These are phyloP conservation scores for Oreochromis aureus DNA, from an alignment of 2,113 vertebrate species.

Conservation along the genomic window DNA sequence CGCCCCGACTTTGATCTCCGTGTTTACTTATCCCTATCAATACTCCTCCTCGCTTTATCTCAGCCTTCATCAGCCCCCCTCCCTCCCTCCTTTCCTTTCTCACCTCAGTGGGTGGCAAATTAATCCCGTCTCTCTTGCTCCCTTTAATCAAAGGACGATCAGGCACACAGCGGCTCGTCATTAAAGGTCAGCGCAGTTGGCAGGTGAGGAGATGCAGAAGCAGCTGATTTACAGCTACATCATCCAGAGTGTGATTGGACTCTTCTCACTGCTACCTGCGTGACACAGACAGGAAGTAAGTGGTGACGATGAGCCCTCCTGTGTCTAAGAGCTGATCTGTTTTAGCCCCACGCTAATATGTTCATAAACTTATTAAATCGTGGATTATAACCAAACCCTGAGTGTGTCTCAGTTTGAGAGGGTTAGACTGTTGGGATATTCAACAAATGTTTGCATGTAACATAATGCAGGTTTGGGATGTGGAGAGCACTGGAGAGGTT, in stretches of 20 bases:
- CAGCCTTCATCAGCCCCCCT: neutral
- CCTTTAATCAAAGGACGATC: constrained; percentile 33
- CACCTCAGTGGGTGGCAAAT: constrained; percentile 9
- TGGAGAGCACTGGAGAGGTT: neutral
- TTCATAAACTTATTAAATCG: neutral
- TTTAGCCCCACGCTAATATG: neutral
- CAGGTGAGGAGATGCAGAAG: neutral
- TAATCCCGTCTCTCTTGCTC: constrained; percentile 22
- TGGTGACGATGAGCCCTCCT: neutral
- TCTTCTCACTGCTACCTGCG: neutral
- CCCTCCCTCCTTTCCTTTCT: neutral
- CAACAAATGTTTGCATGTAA: neutral
- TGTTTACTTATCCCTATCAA: constrained; percentile 23
- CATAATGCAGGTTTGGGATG: neutral
- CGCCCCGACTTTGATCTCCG: constrained; percentile 1
- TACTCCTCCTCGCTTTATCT: constrained; percentile 14
- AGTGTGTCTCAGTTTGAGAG: neutral
- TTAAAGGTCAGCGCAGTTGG: constrained; percentile 43
- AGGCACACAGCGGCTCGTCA: neutral
- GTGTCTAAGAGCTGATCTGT: neutral
- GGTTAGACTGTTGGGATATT: neutral
- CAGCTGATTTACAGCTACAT: neutral
- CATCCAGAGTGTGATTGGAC: neutral
- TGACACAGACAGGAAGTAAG: neutral
- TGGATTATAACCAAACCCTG: neutral